These are phyloP conservation scores for Syrmaticus mikado DNA, from an alignment of 2,113 vertebrate genomes.

Conservation along the genomic window DNA sequence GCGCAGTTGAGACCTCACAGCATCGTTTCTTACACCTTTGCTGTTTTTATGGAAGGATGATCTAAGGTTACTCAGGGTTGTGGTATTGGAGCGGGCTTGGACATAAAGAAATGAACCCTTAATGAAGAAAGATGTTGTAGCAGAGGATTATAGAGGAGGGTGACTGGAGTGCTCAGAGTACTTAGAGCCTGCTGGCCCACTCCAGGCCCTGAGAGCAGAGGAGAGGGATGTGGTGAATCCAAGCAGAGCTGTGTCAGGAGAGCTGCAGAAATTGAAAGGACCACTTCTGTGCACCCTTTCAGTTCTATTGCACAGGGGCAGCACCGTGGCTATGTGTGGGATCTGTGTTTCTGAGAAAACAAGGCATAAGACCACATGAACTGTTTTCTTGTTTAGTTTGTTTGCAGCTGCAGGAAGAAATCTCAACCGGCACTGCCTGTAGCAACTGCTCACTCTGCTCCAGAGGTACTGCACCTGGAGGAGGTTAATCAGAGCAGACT, in stretches of 20 bases:
- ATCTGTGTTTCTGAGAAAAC: neutral
- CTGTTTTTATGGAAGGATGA: neutral
- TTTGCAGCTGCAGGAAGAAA: neutral
- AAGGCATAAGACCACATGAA: neutral
- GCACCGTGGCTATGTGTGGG: neutral
- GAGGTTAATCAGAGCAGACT: neutral
- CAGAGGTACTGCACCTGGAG: neutral
- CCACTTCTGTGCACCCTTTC: neutral
- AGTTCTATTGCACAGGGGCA: neutral
- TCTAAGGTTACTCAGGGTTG: neutral
- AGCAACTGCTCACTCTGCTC: neutral
- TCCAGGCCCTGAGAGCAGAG: neutral
- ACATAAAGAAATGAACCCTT: neutral
- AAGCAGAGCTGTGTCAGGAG: neutral
- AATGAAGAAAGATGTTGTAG: neutral
- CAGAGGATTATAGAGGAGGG: neutral
- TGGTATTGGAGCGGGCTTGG: neutral
- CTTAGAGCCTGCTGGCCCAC: neutral
- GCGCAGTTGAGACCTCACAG: neutral
- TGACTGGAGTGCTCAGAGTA: too few relatives aligned
- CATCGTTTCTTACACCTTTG: neutral
- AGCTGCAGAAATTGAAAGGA: neutral
- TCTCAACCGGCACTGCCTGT: neutral
- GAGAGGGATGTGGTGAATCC: neutral
- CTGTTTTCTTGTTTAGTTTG: neutral